Evolutionary conservation across 2,113 vertebrate species (phyloP).

Genomic region (Speoplatyrhinus poulsoni): DNA sequence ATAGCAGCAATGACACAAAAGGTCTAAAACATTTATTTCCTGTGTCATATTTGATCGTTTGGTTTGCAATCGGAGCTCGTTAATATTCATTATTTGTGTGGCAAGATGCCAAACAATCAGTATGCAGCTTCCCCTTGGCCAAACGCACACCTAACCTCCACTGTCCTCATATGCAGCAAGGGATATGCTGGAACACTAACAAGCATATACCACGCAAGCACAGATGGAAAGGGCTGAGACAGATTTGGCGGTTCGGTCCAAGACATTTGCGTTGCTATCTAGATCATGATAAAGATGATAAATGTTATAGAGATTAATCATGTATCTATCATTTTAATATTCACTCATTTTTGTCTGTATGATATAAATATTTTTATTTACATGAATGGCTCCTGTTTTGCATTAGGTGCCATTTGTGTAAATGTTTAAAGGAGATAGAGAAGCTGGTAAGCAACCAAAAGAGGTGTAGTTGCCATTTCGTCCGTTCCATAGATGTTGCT

Average conservation of each 20-base stretch:
- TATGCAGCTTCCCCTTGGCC: slow-evolving; percentile 4
- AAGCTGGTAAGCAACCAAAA: slow-evolving; percentile 9
- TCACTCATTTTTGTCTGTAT: not conserved
- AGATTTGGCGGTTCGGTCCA: slow-evolving; percentile 24
- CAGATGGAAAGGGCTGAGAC: slow-evolving; percentile 23
- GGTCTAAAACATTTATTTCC: too few species aligned
- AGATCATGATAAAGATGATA: slow-evolving; percentile 23
- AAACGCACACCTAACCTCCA: slow-evolving; percentile 11
- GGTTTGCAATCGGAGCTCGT: slow-evolving; percentile 13
- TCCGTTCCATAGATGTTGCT: slow-evolving; percentile 6
- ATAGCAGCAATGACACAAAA: not conserved
- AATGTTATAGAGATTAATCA: slow-evolving; percentile 16
- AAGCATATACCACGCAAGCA: slow-evolving; percentile 80
- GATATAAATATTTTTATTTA: slow-evolving; percentile 8
- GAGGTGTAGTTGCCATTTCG: not conserved
- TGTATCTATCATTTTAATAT: not conserved
- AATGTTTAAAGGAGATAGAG: not conserved
- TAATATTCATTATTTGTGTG: slow-evolving; percentile 1
- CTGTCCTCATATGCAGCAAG: slow-evolving; percentile 67
- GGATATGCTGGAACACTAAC: slow-evolving; percentile 87
- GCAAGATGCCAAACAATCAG: slow-evolving; percentile 3
- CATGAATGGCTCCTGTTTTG: slow-evolving; percentile 4
- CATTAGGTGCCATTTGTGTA: not conserved
- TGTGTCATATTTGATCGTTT: slow-evolving; percentile 16
- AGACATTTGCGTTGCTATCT: slow-evolving; percentile 26